Evolutionary conservation across 2,113 vertebrate genomes (phyloP).

Genomic region (Vombatus ursinus): DNA sequence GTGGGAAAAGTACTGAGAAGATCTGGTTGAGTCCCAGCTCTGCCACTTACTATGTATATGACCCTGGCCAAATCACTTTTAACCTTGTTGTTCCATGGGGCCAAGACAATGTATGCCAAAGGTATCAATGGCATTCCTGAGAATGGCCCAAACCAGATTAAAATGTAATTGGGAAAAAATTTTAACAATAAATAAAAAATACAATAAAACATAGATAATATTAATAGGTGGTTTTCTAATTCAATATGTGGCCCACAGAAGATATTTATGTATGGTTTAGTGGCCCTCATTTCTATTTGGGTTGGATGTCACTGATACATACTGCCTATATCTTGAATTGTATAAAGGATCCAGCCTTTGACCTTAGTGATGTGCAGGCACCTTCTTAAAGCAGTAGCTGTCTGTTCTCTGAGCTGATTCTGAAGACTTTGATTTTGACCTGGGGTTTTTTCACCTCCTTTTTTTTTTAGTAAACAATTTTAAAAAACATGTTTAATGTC

Average conservation of each 20-base stretch:
- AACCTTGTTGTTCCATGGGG: too few relatives aligned
- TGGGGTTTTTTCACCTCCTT: neutral
- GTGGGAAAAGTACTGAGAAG: too few relatives aligned
- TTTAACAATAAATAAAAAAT: neutral
- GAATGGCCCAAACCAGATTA: too few relatives aligned
- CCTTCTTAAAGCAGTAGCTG: neutral
- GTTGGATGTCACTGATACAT: neutral
- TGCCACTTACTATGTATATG: too few relatives aligned
- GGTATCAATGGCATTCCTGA: too few relatives aligned
- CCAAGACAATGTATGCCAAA: too few relatives aligned
- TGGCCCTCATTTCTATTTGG: neutral
- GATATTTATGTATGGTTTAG: neutral
- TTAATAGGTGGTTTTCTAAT: neutral
- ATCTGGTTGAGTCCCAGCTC: too few relatives aligned
- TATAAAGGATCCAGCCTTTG: neutral
- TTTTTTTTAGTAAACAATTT: neutral
- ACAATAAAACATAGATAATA: neutral
- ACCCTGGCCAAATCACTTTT: too few relatives aligned
- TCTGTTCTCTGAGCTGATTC: neutral
- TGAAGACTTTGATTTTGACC: neutral
- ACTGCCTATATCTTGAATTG: neutral
- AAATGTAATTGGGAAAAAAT: neutral
- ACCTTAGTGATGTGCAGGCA: neutral
- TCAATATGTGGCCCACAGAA: neutral
- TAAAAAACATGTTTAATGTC: neutral